Conservation (phyloP, 2,113 vertebrate species). For the Rhadina sibilatrix region DNA sequence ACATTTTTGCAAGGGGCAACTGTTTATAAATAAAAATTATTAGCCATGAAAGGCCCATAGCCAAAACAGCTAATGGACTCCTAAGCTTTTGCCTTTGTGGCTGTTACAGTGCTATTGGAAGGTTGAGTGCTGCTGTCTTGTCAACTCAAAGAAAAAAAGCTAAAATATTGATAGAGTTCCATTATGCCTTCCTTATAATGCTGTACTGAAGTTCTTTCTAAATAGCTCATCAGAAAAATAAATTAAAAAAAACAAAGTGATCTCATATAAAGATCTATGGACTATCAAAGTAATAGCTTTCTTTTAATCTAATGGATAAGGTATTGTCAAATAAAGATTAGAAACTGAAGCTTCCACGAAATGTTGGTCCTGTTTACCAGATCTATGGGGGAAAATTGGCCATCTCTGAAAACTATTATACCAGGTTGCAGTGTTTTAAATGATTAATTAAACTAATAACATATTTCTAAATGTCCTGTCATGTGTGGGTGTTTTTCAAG, state of each 20-base stretch:
- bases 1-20: background rate
- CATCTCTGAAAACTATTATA: background rate
- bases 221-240: background rate
- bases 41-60: background rate
- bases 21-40: background rate
- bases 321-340: background rate
- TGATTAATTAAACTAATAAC: background rate
- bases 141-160: background rate
- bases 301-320: background rate
- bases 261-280: background rate
- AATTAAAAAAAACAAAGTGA: background rate
- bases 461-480: background rate
- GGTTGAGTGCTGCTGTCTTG: background rate
- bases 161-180: background rate
- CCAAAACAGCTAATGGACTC: background rate
- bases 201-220: background rate
- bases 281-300: background rate
- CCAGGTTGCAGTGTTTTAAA: background rate
- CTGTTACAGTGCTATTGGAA: background rate
- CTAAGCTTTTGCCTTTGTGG: background rate
- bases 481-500: background rate
- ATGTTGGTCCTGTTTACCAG: background rate
- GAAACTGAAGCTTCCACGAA: background rate
- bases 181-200: background rate
- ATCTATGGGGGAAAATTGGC: background rate